Percentiles rank a stretch among this genome's conserved stretches.
These are phyloP conservation scores for Drosophila pallidifrons DNA, from an alignment of 1,140 invertebrate species.

Conservation along the genomic window DNA sequence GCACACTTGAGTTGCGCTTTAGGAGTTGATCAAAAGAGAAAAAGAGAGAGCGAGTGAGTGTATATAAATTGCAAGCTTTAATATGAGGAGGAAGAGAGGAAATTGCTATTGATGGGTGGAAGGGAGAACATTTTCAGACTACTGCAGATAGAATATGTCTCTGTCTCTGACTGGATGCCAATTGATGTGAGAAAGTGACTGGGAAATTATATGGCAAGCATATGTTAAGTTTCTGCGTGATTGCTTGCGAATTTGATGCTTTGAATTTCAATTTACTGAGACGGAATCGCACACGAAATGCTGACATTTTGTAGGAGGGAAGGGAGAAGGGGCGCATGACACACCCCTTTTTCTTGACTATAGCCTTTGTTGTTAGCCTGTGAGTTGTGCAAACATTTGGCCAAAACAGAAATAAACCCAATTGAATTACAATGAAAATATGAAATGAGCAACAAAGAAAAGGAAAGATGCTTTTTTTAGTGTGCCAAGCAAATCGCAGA, in stretches of 20 bases:
- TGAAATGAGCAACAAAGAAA: constrained; percentile 69
- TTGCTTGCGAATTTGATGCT: constrained; percentile 72
- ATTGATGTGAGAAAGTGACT: constrained; percentile 42
- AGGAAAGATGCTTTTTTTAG: constrained; percentile 5
- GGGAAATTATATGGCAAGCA: constrained; percentile 71
- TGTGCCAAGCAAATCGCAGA: constrained; percentile 24
- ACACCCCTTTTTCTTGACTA: constrained; percentile 52
- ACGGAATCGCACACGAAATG: constrained; percentile 26
- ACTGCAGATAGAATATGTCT: constrained; percentile 4
- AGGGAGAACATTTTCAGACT: background rate
- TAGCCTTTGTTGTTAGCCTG: constrained; percentile 41
- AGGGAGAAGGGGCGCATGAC: background rate
- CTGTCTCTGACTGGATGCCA: background rate
- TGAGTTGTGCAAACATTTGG: constrained; percentile 72
- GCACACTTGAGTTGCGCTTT: background rate
- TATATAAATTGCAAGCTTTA: no score
- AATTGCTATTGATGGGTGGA: background rate
- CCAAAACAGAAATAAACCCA: constrained; percentile 60
- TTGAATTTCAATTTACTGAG: constrained; percentile 73
- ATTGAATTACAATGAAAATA: constrained; percentile 83
- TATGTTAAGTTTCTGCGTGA: constrained; percentile 79
- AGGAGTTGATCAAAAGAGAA: background rate
- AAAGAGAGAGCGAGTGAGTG: background rate
- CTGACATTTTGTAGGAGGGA: background rate
- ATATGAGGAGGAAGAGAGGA: no score